A percentile compares a stretch with the other conserved stretches of the same genome.
Conservation (phyloP, 2,113 vertebrate species). For the Malurus alboscapulatus region DNA sequence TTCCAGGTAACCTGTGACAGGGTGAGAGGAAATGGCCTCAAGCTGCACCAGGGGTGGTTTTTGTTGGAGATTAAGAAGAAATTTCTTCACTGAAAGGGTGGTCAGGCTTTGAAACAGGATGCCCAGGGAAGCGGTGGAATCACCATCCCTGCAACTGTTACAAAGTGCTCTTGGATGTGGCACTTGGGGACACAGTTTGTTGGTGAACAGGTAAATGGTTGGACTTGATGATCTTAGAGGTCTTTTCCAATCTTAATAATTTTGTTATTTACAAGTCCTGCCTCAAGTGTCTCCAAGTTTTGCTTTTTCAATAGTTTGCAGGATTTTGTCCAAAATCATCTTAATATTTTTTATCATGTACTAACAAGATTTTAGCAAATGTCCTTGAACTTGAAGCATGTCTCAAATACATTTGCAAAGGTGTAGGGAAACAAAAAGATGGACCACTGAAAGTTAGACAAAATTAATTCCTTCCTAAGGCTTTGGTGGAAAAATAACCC, state of each 20-base stretch:
- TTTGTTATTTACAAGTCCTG: not conserved
- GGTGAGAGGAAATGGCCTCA: not conserved
- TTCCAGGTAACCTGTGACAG: not conserved
- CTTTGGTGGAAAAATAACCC: constrained; percentile 33
- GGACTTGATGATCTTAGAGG: not conserved
- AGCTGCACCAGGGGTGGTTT: not conserved
- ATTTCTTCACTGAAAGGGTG: not conserved
- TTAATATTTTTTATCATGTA: not conserved
- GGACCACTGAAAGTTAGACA: constrained; percentile 41
- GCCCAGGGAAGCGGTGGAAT: not conserved
- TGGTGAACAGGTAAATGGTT: not conserved
- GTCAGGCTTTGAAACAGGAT: not conserved
- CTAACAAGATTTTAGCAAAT: constrained; percentile 52
- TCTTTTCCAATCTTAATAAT: not conserved
- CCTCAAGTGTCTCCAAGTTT: not conserved
- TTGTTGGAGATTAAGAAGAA: not conserved
- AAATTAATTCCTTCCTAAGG: constrained; percentile 58
- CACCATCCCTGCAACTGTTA: too few species aligned
- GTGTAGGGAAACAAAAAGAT: not conserved
- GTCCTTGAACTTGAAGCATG: constrained; percentile 42
- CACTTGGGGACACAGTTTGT: not conserved
- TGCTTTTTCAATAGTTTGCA: not conserved
- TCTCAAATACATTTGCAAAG: constrained; percentile 45
- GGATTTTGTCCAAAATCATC: not conserved
- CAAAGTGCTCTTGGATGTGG: not conserved